Percentiles rank a stretch among this genome's conserved stretches.
These are phyloP conservation scores for Acanthosepion lycidas DNA, from an alignment of 2,888 invertebrate species.

Conservation along the genomic window DNA sequence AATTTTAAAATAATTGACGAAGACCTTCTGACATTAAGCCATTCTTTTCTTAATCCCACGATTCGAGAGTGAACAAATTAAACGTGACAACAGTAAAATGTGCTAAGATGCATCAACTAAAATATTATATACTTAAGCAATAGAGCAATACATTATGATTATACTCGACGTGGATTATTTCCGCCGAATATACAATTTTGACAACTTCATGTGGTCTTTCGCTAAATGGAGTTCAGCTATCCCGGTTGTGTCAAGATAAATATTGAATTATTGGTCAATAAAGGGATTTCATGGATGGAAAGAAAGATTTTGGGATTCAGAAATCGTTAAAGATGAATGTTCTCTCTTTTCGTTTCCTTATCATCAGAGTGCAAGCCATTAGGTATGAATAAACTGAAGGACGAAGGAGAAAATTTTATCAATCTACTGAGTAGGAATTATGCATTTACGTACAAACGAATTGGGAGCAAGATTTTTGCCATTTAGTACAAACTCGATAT, in stretches of 20 bases:
- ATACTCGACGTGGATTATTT: background rate
- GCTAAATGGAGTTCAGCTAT: background rate
- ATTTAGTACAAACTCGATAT: background rate
- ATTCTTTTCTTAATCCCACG: background rate
- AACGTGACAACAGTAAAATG: background rate
- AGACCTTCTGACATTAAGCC: background rate
- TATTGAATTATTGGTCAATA: slow-evolving; percentile 4
- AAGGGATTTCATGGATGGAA: background rate
- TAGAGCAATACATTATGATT: background rate
- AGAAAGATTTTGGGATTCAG: background rate
- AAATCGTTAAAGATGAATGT: background rate
- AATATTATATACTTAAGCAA: background rate
- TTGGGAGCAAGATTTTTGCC: background rate
- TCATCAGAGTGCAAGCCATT: background rate
- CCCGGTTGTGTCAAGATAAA: background rate
- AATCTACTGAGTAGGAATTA: background rate
- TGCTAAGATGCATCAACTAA: background rate
- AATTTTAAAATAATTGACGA: background rate
- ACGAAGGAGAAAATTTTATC: background rate
- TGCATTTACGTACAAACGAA: background rate
- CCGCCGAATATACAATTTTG: background rate
- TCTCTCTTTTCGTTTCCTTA: background rate
- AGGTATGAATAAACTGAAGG: background rate
- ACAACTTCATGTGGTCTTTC: background rate
- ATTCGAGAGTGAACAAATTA: background rate